Base-by-base conservation (phyloP, 2,888 invertebrate species). In the Rhimphoctona megacephalus region DNA sequence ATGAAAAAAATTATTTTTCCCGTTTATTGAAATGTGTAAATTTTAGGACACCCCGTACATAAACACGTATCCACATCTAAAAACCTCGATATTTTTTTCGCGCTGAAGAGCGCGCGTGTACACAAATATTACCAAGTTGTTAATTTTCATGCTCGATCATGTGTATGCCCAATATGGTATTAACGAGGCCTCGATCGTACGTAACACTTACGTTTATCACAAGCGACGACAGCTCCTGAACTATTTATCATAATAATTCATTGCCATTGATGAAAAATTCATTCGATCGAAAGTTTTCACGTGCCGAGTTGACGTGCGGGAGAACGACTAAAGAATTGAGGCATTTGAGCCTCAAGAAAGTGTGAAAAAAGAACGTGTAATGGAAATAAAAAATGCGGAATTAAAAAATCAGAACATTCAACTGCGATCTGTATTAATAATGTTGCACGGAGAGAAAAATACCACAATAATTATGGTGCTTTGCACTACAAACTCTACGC, bases 211-310 rank as follows among this genome's bases (percentile, higher is more conserved):
- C 46, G 9, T 76, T 76, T 64, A 5, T 43, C 43, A 30, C 76
- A 30, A 39, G n/a, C 30, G 76, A 64, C 64, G 64, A 30, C 64
- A n/a, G 11, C 19, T 64, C 64, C 30, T 14, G 43, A 36, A 57
- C 39, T 61, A 43, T 74, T 76, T 49, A 64, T 76, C 46, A 76
- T 57, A 43, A 76, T 61, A 46, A 61, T 76, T 76, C 30, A 46
- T 19, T 30, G 46, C n/a, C 30, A 22, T 46, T 19, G 25, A 64
- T 76, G 76, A 39, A 61, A 64, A 64, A 76, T 64, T 76, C 76
- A 64, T 46, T 46, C 33, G 46, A 17, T 43, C 74, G 72, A 72
- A 52, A 52, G 49, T 52, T 49, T 72, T 46, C 49, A 52, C 14
- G 69, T 54, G 22, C 57, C 39, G 54, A 11, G 30, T 52, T 36